A percentile compares a stretch with the other conserved stretches of the same genome.
Conservation (phyloP, 2,888 invertebrate genomes). For the Smittia aterrima region DNA sequence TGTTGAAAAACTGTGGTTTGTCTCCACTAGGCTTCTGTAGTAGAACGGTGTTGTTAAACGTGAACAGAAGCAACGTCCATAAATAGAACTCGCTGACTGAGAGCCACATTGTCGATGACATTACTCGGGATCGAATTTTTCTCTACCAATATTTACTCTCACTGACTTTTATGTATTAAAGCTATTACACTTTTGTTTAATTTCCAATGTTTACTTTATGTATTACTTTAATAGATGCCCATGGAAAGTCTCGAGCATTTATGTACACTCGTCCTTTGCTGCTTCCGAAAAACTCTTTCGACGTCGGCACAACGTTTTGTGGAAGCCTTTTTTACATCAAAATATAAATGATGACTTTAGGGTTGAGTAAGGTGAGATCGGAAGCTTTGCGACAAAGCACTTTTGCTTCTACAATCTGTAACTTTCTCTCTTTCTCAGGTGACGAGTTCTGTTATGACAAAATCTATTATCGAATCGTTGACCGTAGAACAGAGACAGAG, state of each 20-base stretch:
- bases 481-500: neutral
- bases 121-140: neutral
- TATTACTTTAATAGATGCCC: too few relatives aligned
- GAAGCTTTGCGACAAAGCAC: neutral
- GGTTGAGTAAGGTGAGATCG: neutral
- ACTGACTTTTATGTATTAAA: conserved; percentile 16
- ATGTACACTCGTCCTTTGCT: too few relatives aligned
- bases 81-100: conserved; percentile 30
- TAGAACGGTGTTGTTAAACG: conserved; percentile 22
- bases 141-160: neutral
- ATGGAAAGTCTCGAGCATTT: too few relatives aligned
- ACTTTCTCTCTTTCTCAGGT: neutral
- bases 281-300: neutral
- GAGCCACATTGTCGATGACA: neutral
- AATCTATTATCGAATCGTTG: neutral
- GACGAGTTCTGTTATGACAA: neutral
- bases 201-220: too few relatives aligned
- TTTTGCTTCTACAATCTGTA: neutral
- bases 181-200: conserved; percentile 27
- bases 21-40: conserved; percentile 48
- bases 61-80: conserved; percentile 22
- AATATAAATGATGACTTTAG: neutral
- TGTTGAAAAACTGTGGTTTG: conserved; percentile 75
- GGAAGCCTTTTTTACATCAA: conserved; percentile 7
- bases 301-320: neutral